Evolutionary conservation across 2,113 vertebrate species (phyloP).

Genomic region (Anser brachyrhynchus): DNA sequence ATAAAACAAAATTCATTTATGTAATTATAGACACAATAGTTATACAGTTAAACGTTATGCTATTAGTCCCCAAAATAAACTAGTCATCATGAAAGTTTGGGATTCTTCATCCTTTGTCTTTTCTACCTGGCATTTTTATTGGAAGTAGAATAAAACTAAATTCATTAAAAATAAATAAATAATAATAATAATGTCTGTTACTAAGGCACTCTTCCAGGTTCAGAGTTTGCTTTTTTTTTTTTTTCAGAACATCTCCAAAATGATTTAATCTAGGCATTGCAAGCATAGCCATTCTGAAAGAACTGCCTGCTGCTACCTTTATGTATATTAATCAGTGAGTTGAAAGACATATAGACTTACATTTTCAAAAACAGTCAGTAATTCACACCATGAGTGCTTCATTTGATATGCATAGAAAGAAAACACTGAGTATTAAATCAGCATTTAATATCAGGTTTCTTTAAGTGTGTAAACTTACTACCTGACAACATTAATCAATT

Average conservation of each 20-base stretch:
- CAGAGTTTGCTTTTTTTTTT: not conserved
- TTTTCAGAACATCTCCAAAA: not conserved
- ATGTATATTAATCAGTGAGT: not conserved
- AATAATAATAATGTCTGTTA: not conserved
- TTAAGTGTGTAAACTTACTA: not conserved
- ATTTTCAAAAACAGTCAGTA: slow-evolving; percentile 17
- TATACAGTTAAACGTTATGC: not conserved
- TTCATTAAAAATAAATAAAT: not conserved
- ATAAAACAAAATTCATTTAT: not conserved
- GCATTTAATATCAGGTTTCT: slow-evolving; percentile 8
- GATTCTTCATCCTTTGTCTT: not conserved
- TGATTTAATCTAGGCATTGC: not conserved
- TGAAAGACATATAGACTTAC: slow-evolving; percentile 5
- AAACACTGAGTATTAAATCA: slow-evolving; percentile 28
- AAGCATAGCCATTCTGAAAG: not conserved
- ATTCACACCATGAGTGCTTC: not conserved
- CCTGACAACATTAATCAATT: not conserved
- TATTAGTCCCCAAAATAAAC: not conserved
- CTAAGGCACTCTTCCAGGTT: not conserved
- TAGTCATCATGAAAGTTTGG: not conserved
- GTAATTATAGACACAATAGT: not conserved
- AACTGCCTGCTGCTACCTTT: not conserved
- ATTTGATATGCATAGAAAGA: slow-evolving; percentile 6
- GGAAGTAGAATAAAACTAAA: not conserved
- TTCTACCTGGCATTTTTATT: not conserved